These are phyloP conservation scores for Myotis vivesi DNA, from an alignment of 2,797 vertebrate species.

Conservation along the genomic window DNA sequence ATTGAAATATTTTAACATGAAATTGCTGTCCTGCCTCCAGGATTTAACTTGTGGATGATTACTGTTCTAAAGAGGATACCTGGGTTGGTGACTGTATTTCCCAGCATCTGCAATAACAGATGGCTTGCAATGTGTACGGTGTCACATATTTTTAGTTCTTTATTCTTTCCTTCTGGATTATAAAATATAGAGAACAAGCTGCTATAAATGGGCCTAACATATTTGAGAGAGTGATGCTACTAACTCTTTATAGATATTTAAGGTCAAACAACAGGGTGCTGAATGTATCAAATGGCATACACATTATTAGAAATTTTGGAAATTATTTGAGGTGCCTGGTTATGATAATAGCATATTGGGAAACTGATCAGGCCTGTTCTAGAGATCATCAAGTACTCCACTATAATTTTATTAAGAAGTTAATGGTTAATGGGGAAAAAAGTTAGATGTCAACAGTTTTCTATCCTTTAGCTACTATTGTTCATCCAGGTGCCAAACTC, in stretches of 20 bases:
- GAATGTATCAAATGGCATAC: conserved; percentile 34
- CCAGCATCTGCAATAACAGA: conserved; percentile 73
- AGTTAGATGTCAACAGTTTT: not conserved
- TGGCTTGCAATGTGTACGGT: conserved; percentile 68
- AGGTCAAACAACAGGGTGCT: conserved; percentile 55
- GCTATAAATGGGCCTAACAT: conserved; percentile 60
- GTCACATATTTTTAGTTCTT: conserved; percentile 63
- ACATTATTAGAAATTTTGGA: conserved; percentile 49
- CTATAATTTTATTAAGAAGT: not conserved
- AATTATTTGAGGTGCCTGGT: conserved; percentile 42
- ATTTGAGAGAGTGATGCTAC: conserved; percentile 50
- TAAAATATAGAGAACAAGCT: conserved; percentile 56
- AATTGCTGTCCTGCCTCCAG: conserved; percentile 76
- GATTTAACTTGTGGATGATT: conserved; percentile 68
- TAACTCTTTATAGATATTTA: conserved; percentile 36
- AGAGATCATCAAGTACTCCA: not conserved
- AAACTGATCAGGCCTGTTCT: not conserved
- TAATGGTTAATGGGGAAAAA: not conserved
- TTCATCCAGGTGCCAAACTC: not conserved
- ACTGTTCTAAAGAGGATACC: conserved; percentile 69
- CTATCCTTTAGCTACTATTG: not conserved
- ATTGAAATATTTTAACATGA: conserved; percentile 78
- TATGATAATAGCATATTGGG: not conserved
- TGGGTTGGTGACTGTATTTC: conserved; percentile 73
- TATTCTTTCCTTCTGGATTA: conserved; percentile 64